Evolutionary conservation across 2,113 vertebrate species (phyloP).

Genomic region (Camelus dromedarius): DNA sequence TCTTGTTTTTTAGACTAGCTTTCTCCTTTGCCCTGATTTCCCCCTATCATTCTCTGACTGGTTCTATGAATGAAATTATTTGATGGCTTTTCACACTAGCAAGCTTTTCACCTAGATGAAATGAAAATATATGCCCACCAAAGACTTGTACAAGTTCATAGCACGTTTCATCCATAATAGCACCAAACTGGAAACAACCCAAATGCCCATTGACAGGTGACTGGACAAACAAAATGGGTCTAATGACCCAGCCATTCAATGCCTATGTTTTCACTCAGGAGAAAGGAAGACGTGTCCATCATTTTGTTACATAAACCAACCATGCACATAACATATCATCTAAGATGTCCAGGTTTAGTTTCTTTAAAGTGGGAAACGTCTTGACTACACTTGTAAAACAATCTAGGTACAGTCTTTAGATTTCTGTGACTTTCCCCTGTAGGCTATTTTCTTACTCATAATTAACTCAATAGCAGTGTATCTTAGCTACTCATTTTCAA

Average conservation of each 20-base stretch:
- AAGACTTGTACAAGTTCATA: background rate
- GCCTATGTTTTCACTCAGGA: background rate
- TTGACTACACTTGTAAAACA: background rate
- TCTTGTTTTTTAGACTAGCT: background rate
- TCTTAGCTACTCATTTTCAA: conserved; percentile 13
- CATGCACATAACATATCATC: background rate
- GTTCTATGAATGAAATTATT: background rate
- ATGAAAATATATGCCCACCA: background rate
- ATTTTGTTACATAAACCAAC: background rate
- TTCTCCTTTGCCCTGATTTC: background rate
- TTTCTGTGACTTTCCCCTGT: background rate
- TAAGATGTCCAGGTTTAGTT: background rate
- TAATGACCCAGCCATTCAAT: background rate
- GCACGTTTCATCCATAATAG: background rate
- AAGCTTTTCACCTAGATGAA: background rate
- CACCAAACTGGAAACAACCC: background rate
- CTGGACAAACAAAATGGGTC: background rate
- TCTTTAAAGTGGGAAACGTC: conserved; percentile 1
- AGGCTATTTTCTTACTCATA: background rate
- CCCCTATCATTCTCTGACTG: background rate
- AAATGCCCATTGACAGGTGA: background rate
- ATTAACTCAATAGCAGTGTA: background rate
- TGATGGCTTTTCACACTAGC: background rate
- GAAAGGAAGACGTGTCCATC: background rate
- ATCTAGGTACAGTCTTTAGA: background rate